phyloP scores from a whole-genome alignment of 2,797 vertebrate genomes.

The Enteromius viviparus region DNA sequence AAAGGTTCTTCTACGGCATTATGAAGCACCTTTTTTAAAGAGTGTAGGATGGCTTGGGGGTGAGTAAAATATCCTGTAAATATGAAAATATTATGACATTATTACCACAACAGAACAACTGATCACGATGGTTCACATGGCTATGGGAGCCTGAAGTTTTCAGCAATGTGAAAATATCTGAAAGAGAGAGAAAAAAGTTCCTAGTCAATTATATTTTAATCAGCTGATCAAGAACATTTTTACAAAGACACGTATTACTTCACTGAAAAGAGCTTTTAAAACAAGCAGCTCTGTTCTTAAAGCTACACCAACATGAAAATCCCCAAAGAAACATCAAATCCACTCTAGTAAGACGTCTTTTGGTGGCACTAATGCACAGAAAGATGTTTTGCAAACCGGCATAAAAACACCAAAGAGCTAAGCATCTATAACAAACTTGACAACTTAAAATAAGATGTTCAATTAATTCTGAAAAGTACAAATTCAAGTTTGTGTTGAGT shows the following conservation, averaged over 20 bases:
- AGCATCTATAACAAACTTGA: slow-evolving; percentile 7
- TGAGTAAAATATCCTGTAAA: no score
- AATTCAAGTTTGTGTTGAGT: slow-evolving; percentile 68
- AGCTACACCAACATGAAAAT: background rate
- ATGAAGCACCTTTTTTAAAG: no score
- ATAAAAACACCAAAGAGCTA: background rate
- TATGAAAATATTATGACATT: no score
- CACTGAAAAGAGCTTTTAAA: background rate
- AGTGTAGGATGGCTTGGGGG: no score
- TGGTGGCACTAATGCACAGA: background rate
- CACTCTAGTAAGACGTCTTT: background rate
- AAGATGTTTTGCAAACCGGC: background rate
- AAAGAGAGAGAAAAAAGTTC: background rate
- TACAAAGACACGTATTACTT: background rate
- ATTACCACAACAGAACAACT: background rate
- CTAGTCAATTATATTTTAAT: background rate
- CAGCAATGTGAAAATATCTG: background rate
- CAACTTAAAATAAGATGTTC: slow-evolving; percentile 68
- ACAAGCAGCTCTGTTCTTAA: background rate
- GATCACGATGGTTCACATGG: background rate
- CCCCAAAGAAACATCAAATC: background rate
- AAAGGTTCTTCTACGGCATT: no score
- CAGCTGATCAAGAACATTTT: background rate
- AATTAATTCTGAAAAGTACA: slow-evolving; percentile 69
- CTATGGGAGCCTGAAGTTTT: background rate